Evolutionary conservation across 1,140 invertebrate genomes (phyloP).

Genomic region (Achatina immaculata): DNA sequence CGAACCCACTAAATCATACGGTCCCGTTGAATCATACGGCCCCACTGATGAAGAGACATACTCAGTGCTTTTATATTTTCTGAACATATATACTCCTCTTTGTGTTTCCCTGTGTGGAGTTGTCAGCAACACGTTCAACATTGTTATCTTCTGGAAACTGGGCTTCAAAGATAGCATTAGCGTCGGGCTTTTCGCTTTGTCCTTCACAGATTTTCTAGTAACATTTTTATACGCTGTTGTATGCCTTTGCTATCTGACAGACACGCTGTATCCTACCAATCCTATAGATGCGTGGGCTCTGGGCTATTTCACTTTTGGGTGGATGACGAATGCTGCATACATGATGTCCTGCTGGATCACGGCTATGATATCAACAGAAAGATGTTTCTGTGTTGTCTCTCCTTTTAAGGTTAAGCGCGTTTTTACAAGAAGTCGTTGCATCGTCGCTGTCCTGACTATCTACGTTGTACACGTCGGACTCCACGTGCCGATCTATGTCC

Average conservation of each 20-base stretch:
- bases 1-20: too few species aligned
- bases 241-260: neutral
- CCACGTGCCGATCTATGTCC: neutral
- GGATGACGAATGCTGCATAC: conserved; percentile 5
- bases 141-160: neutral
- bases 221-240: neutral
- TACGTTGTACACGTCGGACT: conserved; percentile 2
- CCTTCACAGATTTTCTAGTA: neutral
- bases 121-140: neutral
- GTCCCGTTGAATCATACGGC: too few species aligned
- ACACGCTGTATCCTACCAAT: neutral
- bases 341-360: conserved; percentile 14
- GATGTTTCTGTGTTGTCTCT: conserved; percentile 15
- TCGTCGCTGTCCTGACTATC: neutral
- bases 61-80: too few species aligned
- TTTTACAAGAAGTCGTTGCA: neutral
- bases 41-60: too few species aligned
- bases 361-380: neutral
- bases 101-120: neutral
- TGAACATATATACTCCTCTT: neutral
- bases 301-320: neutral
- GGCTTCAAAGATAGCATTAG: conserved; percentile 6
- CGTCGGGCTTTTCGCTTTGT: neutral
- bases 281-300: neutral
- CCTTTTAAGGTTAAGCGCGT: neutral